Percentiles rank a stretch among this genome's conserved stretches.
phyloP scores from a whole-genome alignment of 2,888 invertebrate genomes.

The Apantesis nais region DNA sequence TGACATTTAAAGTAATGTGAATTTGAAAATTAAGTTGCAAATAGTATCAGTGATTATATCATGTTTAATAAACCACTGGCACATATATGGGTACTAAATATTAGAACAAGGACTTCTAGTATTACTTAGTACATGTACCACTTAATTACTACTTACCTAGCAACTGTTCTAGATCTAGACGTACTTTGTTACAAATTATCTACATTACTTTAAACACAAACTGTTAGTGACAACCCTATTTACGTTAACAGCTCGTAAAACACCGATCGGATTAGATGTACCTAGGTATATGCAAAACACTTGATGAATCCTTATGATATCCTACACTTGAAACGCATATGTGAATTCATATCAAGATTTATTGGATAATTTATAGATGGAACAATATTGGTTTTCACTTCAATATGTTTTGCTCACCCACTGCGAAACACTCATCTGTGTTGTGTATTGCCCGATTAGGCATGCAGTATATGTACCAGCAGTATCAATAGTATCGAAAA shows the following conservation, averaged over 20 bases:
- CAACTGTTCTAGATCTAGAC: background rate
- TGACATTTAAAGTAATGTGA: no score
- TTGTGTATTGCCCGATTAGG: background rate
- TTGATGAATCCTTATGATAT: conserved; percentile 29
- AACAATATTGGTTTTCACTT: conserved; percentile 24
- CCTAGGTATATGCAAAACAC: conserved; percentile 30
- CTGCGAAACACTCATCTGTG: conserved; percentile 2
- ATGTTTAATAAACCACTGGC: no score
- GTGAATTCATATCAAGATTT: conserved; percentile 6
- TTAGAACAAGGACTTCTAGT: no score
- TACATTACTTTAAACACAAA: background rate
- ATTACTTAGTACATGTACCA: no score
- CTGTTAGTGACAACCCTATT: conserved; percentile 29
- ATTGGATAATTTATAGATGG: conserved; percentile 21
- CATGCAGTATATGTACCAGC: no score
- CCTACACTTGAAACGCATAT: conserved; percentile 13
- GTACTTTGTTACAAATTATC: background rate
- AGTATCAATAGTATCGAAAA: no score
- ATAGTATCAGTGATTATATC: no score
- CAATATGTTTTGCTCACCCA: conserved; percentile 31
- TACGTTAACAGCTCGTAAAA: conserved; percentile 36
- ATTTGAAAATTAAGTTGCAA: no score
- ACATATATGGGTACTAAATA: no score
- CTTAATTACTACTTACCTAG: background rate
- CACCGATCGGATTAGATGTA: conserved; percentile 36